Conservation (phyloP, 2,797 vertebrate species). For the Myotis planiceps region DNA sequence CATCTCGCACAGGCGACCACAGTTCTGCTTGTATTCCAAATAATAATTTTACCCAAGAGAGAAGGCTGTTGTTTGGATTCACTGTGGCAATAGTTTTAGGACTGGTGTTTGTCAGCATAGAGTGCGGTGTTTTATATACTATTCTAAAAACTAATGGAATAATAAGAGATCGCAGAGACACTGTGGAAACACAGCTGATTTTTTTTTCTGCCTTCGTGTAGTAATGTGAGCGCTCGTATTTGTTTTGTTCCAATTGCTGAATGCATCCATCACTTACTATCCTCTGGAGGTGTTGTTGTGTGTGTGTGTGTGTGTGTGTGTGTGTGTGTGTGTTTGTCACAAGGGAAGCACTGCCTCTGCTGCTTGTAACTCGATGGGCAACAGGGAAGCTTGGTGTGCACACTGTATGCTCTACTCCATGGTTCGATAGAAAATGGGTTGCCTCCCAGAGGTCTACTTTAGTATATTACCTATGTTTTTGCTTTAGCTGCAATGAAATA, state of each 20-base stretch:
- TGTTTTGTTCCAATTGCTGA: constrained; percentile 39
- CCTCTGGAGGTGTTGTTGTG: not conserved
- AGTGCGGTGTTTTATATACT: constrained; percentile 40
- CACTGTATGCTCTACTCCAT: not conserved
- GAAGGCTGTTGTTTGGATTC: constrained; percentile 38
- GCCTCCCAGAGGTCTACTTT: not conserved
- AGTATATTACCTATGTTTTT: not conserved
- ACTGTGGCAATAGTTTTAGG: constrained; percentile 57
- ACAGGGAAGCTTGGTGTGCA: not conserved
- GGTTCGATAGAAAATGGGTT: not conserved
- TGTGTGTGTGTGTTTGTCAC: not conserved
- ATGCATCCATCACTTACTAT: not conserved
- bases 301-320: not conserved
- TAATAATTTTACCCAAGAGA: constrained; percentile 71
- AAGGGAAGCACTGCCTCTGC: not conserved
- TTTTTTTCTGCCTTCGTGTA: not conserved
- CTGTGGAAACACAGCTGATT: not conserved
- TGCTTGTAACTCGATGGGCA: not conserved
- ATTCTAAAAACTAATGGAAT: constrained; percentile 66
- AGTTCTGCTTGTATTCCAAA: constrained; percentile 63
- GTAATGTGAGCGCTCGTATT: not conserved
- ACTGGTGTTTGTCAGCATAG: constrained; percentile 57
- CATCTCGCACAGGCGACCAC: constrained; percentile 59
- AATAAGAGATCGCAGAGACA: constrained; percentile 68
- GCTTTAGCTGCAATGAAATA: not conserved